A percentile compares a stretch with the other conserved stretches of the same genome.
Evolutionary conservation across 1,140 invertebrate genomes (phyloP).

Genomic region (Conus ventricosus): DNA sequence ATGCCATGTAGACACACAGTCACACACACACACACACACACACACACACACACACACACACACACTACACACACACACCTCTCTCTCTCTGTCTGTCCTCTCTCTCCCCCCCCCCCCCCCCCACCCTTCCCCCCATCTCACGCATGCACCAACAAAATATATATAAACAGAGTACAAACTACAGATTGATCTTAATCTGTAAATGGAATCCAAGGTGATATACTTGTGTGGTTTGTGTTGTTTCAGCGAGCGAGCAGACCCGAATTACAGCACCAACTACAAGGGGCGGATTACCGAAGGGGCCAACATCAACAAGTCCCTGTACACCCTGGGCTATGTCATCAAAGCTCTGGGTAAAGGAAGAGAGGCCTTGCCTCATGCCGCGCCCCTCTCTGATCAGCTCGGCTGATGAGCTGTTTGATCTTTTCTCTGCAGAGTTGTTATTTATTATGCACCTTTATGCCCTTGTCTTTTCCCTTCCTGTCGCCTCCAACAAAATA

Average conservation of each 20-base stretch:
- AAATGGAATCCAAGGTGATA: too few relatives aligned
- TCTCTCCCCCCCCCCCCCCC: neutral
- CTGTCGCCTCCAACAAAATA: too few relatives aligned
- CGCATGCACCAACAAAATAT: too few relatives aligned
- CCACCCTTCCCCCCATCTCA: neutral
- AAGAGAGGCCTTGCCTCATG: too few relatives aligned
- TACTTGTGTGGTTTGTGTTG: neutral
- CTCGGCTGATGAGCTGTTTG: too few relatives aligned
- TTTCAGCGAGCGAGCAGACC: constrained; percentile 69
- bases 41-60: constrained; percentile 17
- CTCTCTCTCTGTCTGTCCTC: neutral
- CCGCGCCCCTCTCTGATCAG: too few relatives aligned
- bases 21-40: constrained; percentile 22
- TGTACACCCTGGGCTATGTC: constrained; percentile 90
- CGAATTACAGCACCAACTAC: constrained; percentile 73
- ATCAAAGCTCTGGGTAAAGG: constrained; percentile 83
- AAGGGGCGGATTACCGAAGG: constrained; percentile 86
- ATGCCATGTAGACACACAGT: neutral
- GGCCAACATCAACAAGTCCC: constrained; percentile 93
- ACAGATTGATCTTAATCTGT: too few relatives aligned
- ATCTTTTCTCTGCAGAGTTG: too few relatives aligned
- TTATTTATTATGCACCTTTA: too few relatives aligned
- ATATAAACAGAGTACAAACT: too few relatives aligned
- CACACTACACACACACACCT: neutral
- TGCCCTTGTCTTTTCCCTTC: too few relatives aligned